These are phyloP conservation scores for Larimichthys crocea DNA, from an alignment of 2,113 vertebrate genomes.

Conservation along the genomic window DNA sequence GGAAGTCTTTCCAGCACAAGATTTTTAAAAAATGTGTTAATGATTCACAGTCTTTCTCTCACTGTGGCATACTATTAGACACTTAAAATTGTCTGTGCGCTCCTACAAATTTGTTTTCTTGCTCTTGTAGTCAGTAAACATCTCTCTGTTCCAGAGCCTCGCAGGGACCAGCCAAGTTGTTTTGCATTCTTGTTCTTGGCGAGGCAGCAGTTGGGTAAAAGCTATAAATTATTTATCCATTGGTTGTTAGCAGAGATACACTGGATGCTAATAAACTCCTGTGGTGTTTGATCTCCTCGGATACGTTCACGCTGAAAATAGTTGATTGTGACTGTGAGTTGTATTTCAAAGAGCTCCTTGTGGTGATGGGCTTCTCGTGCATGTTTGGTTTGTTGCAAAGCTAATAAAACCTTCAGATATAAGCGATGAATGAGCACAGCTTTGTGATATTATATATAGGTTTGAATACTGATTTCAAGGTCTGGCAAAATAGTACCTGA, in stretches of 20 bases:
- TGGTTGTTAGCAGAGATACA: slow-evolving; percentile 73
- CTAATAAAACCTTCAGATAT: slow-evolving; percentile 38
- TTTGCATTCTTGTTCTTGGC: slow-evolving; percentile 62
- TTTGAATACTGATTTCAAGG: background rate
- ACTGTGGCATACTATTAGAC: slow-evolving; percentile 30
- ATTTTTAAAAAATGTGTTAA: slow-evolving; percentile 21
- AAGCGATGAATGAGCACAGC: background rate
- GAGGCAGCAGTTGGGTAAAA: slow-evolving; percentile 74
- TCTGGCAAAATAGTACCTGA: background rate
- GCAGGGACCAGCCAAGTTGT: slow-evolving; percentile 55
- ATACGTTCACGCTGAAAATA: slow-evolving; percentile 67
- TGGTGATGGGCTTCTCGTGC: slow-evolving; percentile 20
- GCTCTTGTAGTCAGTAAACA: slow-evolving; percentile 55
- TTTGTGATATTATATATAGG: slow-evolving; percentile 15
- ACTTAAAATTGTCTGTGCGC: slow-evolving; percentile 39
- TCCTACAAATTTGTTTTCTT: slow-evolving; percentile 48
- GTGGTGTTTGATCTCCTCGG: slow-evolving; percentile 75
- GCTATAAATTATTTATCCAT: slow-evolving; percentile 76
- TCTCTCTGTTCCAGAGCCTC: slow-evolving; percentile 34
- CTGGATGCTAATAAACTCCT: slow-evolving; percentile 78
- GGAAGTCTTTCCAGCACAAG: slow-evolving; percentile 33
- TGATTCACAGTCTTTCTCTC: slow-evolving; percentile 27
- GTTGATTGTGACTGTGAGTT: slow-evolving; percentile 58
- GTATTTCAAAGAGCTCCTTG: slow-evolving; percentile 54
- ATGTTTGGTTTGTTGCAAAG: slow-evolving; percentile 27